A percentile compares a stretch with the other conserved stretches of the same genome.
These are phyloP conservation scores for Lethrus apterus DNA, from an alignment of 1,140 invertebrate genomes.

Conservation along the genomic window DNA sequence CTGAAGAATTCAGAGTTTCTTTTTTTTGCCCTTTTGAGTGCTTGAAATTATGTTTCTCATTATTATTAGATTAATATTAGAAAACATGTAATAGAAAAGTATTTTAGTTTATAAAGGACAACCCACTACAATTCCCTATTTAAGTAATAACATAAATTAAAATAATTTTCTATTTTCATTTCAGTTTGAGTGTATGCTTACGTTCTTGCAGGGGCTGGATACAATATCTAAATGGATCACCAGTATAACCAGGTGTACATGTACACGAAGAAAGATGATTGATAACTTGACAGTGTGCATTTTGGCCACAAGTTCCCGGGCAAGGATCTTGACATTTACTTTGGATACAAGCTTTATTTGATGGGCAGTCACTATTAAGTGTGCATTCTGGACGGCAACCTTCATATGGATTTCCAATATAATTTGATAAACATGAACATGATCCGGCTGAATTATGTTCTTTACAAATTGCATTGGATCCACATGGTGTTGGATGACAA, in stretches of 20 bases:
- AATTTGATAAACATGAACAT: constrained; percentile 61
- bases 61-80: too few relatives aligned
- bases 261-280: constrained; percentile 54
- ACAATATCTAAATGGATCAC: constrained; percentile 56
- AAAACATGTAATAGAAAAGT: neutral
- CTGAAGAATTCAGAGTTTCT: too few relatives aligned
- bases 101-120: too few relatives aligned
- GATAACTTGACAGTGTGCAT: constrained; percentile 54
- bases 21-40: constrained; percentile 2
- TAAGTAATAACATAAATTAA: neutral
- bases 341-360: constrained; percentile 52
- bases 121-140: too few relatives aligned
- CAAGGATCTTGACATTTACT: constrained; percentile 62
- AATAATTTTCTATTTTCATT: neutral
- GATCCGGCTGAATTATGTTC: constrained; percentile 54
- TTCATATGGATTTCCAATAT: constrained; percentile 66
- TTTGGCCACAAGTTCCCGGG: constrained; percentile 58
- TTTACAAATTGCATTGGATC: constrained; percentile 58
- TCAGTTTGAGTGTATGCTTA: too few relatives aligned
- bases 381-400: constrained; percentile 63
- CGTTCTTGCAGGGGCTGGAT: constrained; percentile 46
- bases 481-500: constrained; percentile 59
- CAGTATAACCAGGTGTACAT: constrained; percentile 52
- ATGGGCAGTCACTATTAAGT: constrained; percentile 56
- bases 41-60: too few relatives aligned